Percentiles rank a stretch among this genome's conserved stretches.
Evolutionary conservation across 1,140 invertebrate genomes (phyloP).

Genomic region (Sycophila sp.): DNA sequence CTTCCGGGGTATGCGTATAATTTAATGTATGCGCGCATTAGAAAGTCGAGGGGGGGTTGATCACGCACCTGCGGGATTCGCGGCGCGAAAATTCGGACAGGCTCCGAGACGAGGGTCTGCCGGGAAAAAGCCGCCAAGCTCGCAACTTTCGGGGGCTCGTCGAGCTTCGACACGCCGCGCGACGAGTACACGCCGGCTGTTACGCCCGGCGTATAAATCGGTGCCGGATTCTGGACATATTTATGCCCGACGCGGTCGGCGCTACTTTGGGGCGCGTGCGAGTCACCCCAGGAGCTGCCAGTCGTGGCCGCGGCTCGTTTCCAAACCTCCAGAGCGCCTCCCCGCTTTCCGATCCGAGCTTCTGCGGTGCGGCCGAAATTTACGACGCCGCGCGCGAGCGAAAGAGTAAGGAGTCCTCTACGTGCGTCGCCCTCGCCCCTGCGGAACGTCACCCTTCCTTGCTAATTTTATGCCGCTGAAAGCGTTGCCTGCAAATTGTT

Average conservation of each 20-base stretch:
- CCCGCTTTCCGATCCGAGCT: neutral
- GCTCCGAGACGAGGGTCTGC: neutral
- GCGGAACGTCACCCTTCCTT: too few relatives aligned
- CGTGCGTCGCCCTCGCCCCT: too few relatives aligned
- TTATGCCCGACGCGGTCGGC: constrained; percentile 4
- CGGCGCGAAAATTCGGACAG: neutral
- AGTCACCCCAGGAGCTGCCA: neutral
- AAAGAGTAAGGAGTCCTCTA: too few relatives aligned
- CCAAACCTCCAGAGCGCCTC: neutral
- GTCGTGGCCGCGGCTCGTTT: too few relatives aligned
- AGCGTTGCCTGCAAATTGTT: too few relatives aligned
- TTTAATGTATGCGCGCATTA: neutral
- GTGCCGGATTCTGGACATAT: constrained; percentile 8
- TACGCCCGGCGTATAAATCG: constrained; percentile 13
- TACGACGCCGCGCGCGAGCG: neutral
- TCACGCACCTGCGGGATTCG: neutral
- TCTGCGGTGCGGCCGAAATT: neutral
- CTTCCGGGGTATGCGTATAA: neutral
- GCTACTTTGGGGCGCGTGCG: neutral
- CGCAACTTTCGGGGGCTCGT: neutral
- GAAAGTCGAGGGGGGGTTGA: neutral
- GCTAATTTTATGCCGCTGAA: too few relatives aligned
- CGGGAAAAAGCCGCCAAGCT: neutral
- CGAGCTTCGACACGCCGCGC: neutral
- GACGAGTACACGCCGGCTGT: too few relatives aligned